Conservation (phyloP, 92 coral and sea anemone genomes). For the Siderastrea radians region DNA sequence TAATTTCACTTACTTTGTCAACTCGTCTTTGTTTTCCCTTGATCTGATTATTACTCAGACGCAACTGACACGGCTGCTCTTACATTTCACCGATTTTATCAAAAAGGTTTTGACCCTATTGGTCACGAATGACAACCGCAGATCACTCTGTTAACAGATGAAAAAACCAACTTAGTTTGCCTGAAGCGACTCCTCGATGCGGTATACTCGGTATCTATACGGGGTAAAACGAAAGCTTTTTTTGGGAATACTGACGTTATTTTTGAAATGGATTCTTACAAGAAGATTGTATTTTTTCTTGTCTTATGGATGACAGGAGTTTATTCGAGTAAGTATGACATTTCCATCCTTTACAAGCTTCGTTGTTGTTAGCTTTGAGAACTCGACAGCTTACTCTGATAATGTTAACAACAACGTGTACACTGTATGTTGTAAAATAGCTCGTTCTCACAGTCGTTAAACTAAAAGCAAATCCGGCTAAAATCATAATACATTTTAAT, state of each 20-base stretch:
- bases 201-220: not conserved
- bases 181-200: not conserved
- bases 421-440: too few relatives aligned
- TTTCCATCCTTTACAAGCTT: not conserved
- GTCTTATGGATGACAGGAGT: not conserved
- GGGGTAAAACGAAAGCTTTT: not conserved
- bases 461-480: too few relatives aligned
- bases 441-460: too few relatives aligned
- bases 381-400: not conserved
- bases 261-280: constrained; percentile 3
- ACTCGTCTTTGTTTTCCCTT: not conserved
- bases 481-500: too few relatives aligned
- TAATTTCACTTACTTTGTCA: constrained; percentile 16
- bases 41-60: constrained; percentile 1
- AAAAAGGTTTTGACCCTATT: not conserved
- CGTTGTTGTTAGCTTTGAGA: not conserved
- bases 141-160: not conserved
- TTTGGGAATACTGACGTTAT: too few relatives aligned
- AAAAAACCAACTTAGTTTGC: not conserved
- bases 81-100: constrained; percentile 13
- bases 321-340: not conserved
- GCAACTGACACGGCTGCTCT: not conserved
- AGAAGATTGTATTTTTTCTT: not conserved
- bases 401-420: too few relatives aligned
- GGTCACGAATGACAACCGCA: constrained; percentile 10